Evolutionary conservation across 2,888 invertebrate genomes (phyloP), one percentile per base, ranked within the genome.

Genomic region (Cordilura impudica): DNA sequence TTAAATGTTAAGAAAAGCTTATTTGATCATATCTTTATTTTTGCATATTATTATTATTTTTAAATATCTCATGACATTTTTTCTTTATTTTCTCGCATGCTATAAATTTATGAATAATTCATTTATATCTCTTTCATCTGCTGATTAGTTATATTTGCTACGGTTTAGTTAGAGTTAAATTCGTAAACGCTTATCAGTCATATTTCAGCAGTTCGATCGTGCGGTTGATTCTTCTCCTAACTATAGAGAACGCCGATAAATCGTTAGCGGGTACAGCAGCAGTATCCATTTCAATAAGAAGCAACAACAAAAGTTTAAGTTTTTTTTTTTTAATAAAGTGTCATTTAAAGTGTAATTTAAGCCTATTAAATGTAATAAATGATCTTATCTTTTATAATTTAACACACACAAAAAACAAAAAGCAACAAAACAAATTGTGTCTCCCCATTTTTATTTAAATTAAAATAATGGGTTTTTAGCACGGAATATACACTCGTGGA

Each of bases 141-240:
- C 39, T 63, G 45, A 63, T 65, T 53, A 67, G 60, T 49, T 47
- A 18, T 14, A 12, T 14, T 12, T n/a, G 49, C 10, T 26, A 61
- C 45, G 70, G 56, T 51, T 70, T 49, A 58, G 61, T 67, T 29
- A 31, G 67, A 35, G 16, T 72, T 29, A 45, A 71, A 58, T 63
- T 72, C 51, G 10, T 35, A 51, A 72, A 49, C 19, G 35, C 78
- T 82, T 82, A 82, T 83, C 83, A 83, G 83, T 83, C 79, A 75
- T 73, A 81, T 80, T 81, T 83, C 77, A 53, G 80, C 67, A 81
- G 70, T 81, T 63, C 76, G 77, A 70, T 82, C 81, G 82, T 80
- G 70, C 81, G 82, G 83, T 81, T 76, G 72, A 65, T 72, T 73
- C 60, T 63, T 16, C 58, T 73, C 16, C 67, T 56, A 67, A n/a